These are phyloP conservation scores for Conger conger DNA, from an alignment of 2,113 vertebrate species.

Conservation along the genomic window DNA sequence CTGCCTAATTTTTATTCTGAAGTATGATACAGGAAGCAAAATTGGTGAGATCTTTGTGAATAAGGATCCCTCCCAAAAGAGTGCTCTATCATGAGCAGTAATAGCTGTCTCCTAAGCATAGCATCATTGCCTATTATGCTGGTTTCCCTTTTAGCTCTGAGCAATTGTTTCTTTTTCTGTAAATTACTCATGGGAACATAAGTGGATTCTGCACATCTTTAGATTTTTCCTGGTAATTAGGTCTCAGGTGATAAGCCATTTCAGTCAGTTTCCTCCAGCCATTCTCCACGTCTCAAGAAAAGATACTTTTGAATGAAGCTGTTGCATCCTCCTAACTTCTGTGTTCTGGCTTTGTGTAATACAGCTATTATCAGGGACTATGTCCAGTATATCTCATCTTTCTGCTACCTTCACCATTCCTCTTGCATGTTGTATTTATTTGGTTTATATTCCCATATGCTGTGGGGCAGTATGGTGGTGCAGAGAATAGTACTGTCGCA, in stretches of 20 bases:
- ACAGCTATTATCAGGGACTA: conserved; percentile 21
- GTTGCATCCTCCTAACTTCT: conserved; percentile 30
- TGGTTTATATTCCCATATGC: background rate
- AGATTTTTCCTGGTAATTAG: conserved; percentile 56
- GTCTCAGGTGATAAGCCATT: conserved; percentile 51
- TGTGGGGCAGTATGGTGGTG: background rate
- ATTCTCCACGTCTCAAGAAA: conserved; percentile 41
- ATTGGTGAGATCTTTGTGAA: conserved; percentile 14
- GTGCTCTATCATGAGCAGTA: background rate
- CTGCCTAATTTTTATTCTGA: background rate
- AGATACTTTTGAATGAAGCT: conserved; percentile 46
- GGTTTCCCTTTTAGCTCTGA: background rate
- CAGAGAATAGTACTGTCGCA: too few species aligned
- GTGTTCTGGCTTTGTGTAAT: conserved; percentile 32
- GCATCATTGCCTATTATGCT: background rate
- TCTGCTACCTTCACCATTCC: background rate
- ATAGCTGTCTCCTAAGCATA: background rate
- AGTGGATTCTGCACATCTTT: conserved; percentile 36
- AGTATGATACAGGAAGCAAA: background rate
- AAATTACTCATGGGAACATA: conserved; percentile 49
- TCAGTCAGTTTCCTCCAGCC: conserved; percentile 28
- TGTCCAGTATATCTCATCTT: background rate
- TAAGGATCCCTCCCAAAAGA: background rate
- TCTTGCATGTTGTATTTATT: background rate
- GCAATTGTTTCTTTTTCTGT: conserved; percentile 28